Evolutionary conservation across 2,888 invertebrate species (phyloP), one percentile per base, ranked within the genome.

Genomic region (Drosophila ustulata): DNA sequence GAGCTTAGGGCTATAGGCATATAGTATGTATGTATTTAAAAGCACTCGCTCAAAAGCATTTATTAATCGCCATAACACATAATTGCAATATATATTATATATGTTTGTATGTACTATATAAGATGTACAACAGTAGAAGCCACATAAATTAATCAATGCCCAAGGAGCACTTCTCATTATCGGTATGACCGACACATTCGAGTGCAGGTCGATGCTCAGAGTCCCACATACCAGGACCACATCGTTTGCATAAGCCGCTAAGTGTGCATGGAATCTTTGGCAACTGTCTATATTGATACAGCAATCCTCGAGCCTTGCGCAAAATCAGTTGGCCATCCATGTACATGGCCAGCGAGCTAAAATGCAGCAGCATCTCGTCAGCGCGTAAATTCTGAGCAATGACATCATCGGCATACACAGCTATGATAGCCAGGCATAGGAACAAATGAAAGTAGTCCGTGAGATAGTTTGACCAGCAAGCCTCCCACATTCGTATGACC

Each of bases 371-470:
- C 96, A 98, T 98, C 92, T 98, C 98, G 91, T 99, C 98, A 6
- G 98, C 96, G 80, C 97, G 95, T 51, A 98, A 93, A 89, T 96
- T 96, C 93, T 98, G 98, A 34, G 97, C 96, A 75, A 98, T 96
- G 58, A 98, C 97, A 92, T 98, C 98, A 89, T 97, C 97, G 3
- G 96, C 96, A 91, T 98, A 99, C 32, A 98, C 97, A 43, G 96
- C 96, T 72, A 98, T 96, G 87, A 99, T 98, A 59, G 98, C 97
- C 80, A 98, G 94, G 90, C 98, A 98, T 62, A 99, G 94, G 93
- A 99, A 99, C 88, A 99, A 93, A 91, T 99, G 98, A 93, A 99
- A 99, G 92, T 98, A 98, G 92, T 98, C 97, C 0, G 98, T 98
- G 90, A 98, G 95, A 92, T 98, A 98, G 93, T 98, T 98, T 0